A percentile compares a stretch with the other conserved stretches of the same genome.
phyloP scores from a whole-genome alignment of 1,140 invertebrate genomes.

The Brachystomella parvula region DNA sequence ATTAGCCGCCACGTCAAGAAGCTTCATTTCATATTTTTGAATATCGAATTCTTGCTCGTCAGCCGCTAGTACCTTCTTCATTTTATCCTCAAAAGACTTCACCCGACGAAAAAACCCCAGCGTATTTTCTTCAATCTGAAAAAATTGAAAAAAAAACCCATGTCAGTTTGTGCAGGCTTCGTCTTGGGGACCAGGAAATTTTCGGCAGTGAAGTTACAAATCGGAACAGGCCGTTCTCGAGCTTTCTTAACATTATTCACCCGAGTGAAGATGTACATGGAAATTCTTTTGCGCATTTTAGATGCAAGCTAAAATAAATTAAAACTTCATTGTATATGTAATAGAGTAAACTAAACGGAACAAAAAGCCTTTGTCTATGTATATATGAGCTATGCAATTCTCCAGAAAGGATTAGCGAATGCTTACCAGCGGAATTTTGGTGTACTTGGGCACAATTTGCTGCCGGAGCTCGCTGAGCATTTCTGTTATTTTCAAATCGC shows the following conservation, averaged over 20 bases:
- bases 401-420: background rate
- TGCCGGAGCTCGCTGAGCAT: conserved; percentile 22
- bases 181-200: too few species aligned
- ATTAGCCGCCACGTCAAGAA: conserved; percentile 25
- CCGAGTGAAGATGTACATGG: too few species aligned
- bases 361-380: background rate
- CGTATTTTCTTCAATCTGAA: conserved; percentile 26
- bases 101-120: conserved; percentile 24
- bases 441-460: conserved; percentile 25
- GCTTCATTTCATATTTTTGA: conserved; percentile 33
- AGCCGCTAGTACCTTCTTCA: conserved; percentile 24
- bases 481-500: conserved; percentile 12
- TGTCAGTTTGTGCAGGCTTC: too few species aligned
- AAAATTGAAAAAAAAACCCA: too few species aligned
- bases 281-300: too few species aligned
- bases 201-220: too few species aligned
- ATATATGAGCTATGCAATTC: too few species aligned
- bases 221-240: too few species aligned
- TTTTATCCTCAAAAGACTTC: conserved; percentile 27
- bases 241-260: too few species aligned
- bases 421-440: conserved; percentile 25
- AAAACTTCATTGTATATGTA: background rate
- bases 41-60: conserved; percentile 31
- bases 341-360: background rate
- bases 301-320: background rate